phyloP scores from a whole-genome alignment of 2,797 vertebrate species.

The Vultur gryphus region DNA sequence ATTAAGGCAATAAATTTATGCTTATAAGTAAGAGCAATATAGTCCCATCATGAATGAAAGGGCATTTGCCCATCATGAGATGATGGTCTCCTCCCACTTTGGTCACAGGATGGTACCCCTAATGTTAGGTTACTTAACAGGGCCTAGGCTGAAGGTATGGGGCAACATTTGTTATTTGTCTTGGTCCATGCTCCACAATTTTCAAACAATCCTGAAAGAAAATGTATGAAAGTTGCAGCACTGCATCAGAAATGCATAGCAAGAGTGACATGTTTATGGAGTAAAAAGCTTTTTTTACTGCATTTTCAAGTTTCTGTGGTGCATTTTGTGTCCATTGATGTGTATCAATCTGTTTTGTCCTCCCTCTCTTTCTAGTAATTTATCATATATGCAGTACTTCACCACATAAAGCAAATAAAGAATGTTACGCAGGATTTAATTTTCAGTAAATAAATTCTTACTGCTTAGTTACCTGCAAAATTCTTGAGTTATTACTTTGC shows the following conservation, averaged over 20 bases:
- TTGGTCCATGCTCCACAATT: fast-evolving
- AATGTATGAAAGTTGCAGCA: neutral
- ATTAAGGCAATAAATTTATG: neutral
- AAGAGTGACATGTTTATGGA: neutral
- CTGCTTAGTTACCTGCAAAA: neutral
- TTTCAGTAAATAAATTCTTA: neutral
- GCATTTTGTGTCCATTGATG: neutral
- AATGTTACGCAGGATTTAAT: neutral
- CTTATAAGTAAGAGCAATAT: neutral
- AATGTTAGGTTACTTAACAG: neutral
- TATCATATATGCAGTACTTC: neutral
- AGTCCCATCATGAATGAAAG: neutral
- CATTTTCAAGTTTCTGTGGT: neutral
- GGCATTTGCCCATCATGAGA: neutral
- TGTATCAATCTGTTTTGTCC: neutral
- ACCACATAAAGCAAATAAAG: neutral
- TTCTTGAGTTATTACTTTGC: neutral
- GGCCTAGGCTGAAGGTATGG: fast-evolving
- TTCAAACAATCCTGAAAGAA: neutral
- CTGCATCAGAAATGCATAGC: neutral
- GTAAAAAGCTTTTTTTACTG: neutral
- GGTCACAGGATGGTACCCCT: neutral
- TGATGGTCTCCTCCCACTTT: neutral
- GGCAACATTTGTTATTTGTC: neutral
- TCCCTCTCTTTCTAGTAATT: neutral